Evolutionary conservation across 2,888 invertebrate genomes (phyloP), one percentile per base, ranked within the genome.

Genomic region (Augiades crinisus): DNA sequence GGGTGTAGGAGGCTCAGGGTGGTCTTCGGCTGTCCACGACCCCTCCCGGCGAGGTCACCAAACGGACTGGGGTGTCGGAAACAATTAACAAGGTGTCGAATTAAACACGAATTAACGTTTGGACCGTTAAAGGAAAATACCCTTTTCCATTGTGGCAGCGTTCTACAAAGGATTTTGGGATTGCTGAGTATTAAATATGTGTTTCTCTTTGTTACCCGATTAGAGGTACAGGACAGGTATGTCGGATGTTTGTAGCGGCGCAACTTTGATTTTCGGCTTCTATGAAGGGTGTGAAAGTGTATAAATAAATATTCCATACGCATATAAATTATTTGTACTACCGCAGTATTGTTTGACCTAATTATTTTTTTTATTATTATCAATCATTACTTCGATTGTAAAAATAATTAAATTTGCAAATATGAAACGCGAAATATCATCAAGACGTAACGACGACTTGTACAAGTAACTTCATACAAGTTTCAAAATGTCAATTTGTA

Each of bases 21-120:
- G 75, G 70, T 74, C 75, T 72, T 72, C 67, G 67, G 68, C 67
- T 77, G 82, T 72, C 80, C 79, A 71, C 72, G 73, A 70, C 73
- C 75, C 72, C 65, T 72, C 65, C 70, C 69, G 62, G 66, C 72
- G 78, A 83, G 88, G 88, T 86, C 87, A 81, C 86, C 86, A 86
- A 81, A 84, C 82, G 79, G 81, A 80, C 82, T 72, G 74, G 78
- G 81, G 84, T 78, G 83, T 81, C 76, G 81, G 76, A 88, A 88
- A 88, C 88, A 89, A 89, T 89, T 89, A 89, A 89, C 89, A 83
- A 89, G 89, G 89, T 89, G 89, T 89, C 89, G 89, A 89, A 89
- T 89, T 89, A 89, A 84, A 89, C 85, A 81, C 85, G 83, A 87
- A 86, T 89, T 89, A 89, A 83, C 86, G 86, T 76, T 81, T 72